These are phyloP conservation scores for Pocillopora grandis DNA, from an alignment of 92 coral and sea anemone species.

Conservation along the genomic window DNA sequence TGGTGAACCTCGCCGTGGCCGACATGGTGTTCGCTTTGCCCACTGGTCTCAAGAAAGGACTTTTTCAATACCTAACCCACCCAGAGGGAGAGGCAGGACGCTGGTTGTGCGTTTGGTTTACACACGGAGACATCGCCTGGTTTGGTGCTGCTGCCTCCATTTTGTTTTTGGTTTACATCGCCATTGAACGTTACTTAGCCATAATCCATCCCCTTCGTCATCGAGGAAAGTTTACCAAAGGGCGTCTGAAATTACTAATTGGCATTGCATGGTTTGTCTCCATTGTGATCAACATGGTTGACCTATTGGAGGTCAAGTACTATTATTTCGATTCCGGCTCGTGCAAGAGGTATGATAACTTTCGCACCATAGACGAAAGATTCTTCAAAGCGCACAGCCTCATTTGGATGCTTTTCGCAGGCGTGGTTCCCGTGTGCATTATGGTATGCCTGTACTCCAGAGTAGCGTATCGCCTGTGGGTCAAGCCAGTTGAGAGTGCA, in stretches of 20 bases:
- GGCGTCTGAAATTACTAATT: not conserved
- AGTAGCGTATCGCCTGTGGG: not conserved
- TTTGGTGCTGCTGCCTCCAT: not conserved
- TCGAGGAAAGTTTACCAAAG: not conserved
- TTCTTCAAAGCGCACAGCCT: not conserved
- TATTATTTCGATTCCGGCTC: not conserved
- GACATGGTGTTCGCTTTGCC: not conserved
- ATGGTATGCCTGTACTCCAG: not conserved
- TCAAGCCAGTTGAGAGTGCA: not conserved
- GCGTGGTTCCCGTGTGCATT: not conserved
- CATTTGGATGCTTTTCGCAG: not conserved
- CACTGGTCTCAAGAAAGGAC: not conserved
- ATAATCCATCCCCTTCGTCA: slow-evolving; percentile 9
- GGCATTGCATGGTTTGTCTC: not conserved
- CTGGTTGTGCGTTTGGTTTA: not conserved
- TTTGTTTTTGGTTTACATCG: slow-evolving; percentile 8
- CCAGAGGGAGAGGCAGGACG: not conserved
- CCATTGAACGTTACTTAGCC: slow-evolving; percentile 8
- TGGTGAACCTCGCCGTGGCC: slow-evolving; percentile 7
- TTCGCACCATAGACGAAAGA: too few relatives aligned
- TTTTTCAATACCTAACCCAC: not conserved
- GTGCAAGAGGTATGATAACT: not conserved
- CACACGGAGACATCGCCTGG: not conserved
- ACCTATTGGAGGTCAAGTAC: not conserved
- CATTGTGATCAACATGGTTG: not conserved